These are phyloP conservation scores for Crocallis elinguaria DNA, from an alignment of 2,888 invertebrate genomes.

Conservation along the genomic window DNA sequence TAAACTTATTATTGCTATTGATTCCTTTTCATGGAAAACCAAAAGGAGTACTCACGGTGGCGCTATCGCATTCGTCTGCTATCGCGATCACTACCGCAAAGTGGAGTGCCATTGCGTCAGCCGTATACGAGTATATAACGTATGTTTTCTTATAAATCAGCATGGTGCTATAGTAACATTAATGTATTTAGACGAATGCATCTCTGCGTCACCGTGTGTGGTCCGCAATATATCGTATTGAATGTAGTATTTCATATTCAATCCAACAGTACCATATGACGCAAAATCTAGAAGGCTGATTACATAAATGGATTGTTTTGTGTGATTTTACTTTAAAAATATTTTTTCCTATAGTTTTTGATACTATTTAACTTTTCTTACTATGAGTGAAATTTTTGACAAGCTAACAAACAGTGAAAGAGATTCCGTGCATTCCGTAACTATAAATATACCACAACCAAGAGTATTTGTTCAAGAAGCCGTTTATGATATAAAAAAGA, in stretches of 20 bases:
- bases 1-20: not conserved
- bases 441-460: conserved; percentile 50
- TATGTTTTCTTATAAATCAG: no score
- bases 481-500: conserved; percentile 20
- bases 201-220: no score
- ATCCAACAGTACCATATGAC: no score
- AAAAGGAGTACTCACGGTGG: no score
- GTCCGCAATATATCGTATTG: not conserved
- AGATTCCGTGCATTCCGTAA: conserved; percentile 44
- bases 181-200: no score
- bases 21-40: no score
- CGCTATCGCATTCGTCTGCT: no score
- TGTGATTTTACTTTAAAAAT: not conserved
- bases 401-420: conserved; percentile 44
- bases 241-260: not conserved
- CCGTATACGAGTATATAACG: no score
- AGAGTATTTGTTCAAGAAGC: conserved; percentile 38
- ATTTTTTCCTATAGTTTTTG: not conserved
- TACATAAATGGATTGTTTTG: not conserved
- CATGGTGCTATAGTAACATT: no score
- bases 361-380: not conserved
- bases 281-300: not conserved
- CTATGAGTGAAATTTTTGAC: conserved; percentile 48
- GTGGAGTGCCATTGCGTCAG: no score
- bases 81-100: no score